phyloP scores from a whole-genome alignment of 2,113 vertebrate genomes.

The Tauraco erythrolophus region DNA sequence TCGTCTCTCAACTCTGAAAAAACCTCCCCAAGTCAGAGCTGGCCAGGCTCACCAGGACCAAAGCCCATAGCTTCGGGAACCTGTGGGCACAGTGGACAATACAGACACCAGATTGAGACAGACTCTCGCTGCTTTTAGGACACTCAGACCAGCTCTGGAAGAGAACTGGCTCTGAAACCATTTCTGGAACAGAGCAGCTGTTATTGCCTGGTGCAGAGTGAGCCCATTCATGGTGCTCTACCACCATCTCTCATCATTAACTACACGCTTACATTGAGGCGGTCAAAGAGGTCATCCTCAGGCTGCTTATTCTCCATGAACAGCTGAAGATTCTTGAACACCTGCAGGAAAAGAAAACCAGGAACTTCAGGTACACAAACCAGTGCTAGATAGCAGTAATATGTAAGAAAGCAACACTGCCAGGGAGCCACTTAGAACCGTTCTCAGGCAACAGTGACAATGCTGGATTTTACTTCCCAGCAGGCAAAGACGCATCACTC shows the following conservation, averaged over 20 bases:
- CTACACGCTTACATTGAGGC: slow-evolving; percentile 88
- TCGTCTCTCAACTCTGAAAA: not conserved
- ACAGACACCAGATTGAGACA: not conserved
- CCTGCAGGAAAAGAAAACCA: slow-evolving; percentile 72
- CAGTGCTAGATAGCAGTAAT: not conserved
- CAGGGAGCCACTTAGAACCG: not conserved
- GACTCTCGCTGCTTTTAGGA: not conserved
- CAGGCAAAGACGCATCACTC: not conserved
- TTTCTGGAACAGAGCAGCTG: not conserved
- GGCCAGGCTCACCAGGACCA: not conserved
- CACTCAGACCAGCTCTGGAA: not conserved
- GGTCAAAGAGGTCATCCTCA: slow-evolving; percentile 95
- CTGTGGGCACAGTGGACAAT: not conserved
- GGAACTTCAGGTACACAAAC: not conserved
- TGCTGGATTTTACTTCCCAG: not conserved
- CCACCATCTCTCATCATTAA: not conserved
- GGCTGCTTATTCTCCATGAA: slow-evolving; percentile 98
- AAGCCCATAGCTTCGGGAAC: not conserved
- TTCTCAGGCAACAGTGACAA: not conserved
- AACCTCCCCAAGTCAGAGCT: not conserved
- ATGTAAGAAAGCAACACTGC: not conserved
- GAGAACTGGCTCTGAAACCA: not conserved
- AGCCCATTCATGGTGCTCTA: not conserved
- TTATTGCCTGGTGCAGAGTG: not conserved
- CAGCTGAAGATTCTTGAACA: slow-evolving; percentile 96